These are phyloP conservation scores for Noctilio leporinus DNA, from an alignment of 2,113 vertebrate species.

Conservation along the genomic window DNA sequence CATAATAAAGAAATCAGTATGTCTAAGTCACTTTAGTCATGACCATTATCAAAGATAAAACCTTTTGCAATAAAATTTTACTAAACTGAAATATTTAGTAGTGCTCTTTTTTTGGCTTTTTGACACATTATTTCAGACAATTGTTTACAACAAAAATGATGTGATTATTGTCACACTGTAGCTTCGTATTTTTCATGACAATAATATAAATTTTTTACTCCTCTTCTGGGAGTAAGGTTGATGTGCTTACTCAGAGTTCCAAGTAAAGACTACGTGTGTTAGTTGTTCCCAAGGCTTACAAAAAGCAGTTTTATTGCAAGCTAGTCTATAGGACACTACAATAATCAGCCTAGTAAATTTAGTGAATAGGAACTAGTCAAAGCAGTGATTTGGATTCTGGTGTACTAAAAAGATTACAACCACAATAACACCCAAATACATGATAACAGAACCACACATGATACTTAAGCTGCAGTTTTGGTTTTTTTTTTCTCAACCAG, in stretches of 20 bases:
- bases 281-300: neutral
- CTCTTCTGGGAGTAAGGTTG: neutral
- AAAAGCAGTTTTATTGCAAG: neutral
- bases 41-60: slow-evolving; percentile 76
- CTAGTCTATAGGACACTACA: neutral
- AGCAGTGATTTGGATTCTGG: neutral
- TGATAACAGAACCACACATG: too few species aligned
- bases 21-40: slow-evolving; percentile 78
- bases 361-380: neutral
- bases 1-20: slow-evolving; percentile 81
- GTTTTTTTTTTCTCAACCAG: neutral
- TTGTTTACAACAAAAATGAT: slow-evolving; percentile 58
- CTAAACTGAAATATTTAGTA: slow-evolving; percentile 78
- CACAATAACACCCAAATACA: neutral
- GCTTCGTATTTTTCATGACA: slow-evolving; percentile 45
- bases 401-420: neutral
- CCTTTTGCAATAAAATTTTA: slow-evolving; percentile 76
- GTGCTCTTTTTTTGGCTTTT: slow-evolving; percentile 65
- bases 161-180: slow-evolving; percentile 22
- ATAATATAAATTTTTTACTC: neutral
- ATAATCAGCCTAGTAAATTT: neutral
- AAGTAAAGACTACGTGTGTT: neutral
- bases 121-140: neutral
- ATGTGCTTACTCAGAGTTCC: neutral
- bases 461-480: neutral